These are phyloP conservation scores for Drosophila arawakana DNA, from an alignment of 1,140 invertebrate species.

Conservation along the genomic window DNA sequence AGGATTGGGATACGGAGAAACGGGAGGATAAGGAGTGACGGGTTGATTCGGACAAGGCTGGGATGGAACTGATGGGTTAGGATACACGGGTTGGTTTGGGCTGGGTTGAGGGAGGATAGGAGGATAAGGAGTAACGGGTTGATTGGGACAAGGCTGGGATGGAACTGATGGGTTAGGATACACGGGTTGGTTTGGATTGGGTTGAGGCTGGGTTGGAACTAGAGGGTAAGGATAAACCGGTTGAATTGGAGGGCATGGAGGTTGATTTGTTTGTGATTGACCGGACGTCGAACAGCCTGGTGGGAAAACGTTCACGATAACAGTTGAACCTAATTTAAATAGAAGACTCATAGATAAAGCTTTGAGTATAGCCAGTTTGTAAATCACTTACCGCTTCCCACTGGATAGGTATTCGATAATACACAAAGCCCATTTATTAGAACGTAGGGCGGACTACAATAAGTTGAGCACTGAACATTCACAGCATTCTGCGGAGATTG, in stretches of 20 bases:
- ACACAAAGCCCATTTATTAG: slow-evolving; percentile 46
- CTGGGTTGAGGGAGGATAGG: not conserved
- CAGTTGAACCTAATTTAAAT: slow-evolving; percentile 4
- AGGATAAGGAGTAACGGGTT: not conserved
- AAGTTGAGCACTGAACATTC: not conserved
- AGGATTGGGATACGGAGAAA: no score
- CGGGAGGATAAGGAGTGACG: not conserved
- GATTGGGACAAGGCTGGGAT: not conserved
- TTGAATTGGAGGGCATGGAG: not conserved
- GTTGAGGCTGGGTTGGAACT: not conserved
- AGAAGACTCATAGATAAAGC: not conserved
- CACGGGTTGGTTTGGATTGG: not conserved
- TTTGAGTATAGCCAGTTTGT: not conserved
- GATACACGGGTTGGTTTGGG: not conserved
- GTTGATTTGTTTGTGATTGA: not conserved
- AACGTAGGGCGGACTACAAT: slow-evolving; percentile 24
- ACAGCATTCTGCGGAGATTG: slow-evolving; percentile 22
- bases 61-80: not conserved
- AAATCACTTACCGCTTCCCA: slow-evolving; percentile 20
- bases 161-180: not conserved
- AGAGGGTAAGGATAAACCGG: not conserved
- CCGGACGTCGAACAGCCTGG: not conserved
- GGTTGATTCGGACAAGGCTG: not conserved
- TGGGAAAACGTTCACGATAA: slow-evolving; percentile 26
- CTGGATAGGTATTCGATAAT: not conserved